phyloP scores from a whole-genome alignment of 2,888 invertebrate species.

The Sinelater perroti region DNA sequence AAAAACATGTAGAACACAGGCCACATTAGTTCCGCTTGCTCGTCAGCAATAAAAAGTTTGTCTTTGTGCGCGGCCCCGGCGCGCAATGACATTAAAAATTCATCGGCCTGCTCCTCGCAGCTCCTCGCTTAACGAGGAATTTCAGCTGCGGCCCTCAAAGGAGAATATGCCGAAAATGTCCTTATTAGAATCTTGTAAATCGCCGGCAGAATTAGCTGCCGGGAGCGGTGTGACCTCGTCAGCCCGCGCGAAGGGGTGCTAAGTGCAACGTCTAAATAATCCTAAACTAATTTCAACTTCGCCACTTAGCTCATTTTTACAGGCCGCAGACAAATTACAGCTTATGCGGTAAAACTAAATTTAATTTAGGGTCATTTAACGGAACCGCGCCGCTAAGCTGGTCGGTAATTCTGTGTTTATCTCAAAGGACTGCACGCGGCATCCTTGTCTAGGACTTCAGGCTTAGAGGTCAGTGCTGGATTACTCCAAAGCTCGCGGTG shows the following conservation, averaged over 20 bases:
- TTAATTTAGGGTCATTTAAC: slow-evolving; percentile 29
- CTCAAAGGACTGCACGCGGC: slow-evolving; percentile 24
- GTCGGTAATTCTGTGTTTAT: slow-evolving; percentile 28
- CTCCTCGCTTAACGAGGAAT: no score
- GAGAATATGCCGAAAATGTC: no score
- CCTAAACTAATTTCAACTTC: slow-evolving; percentile 17
- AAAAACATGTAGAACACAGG: slow-evolving; percentile 8
- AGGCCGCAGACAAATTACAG: slow-evolving; percentile 9
- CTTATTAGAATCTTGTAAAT: no score
- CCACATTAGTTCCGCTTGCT: slow-evolving; percentile 8
- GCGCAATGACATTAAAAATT: slow-evolving; percentile 5
- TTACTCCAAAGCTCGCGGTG: slow-evolving; percentile 26
- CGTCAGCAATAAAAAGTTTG: slow-evolving; percentile 8
- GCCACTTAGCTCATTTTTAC: slow-evolving; percentile 14
- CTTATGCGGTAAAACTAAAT: slow-evolving; percentile 21
- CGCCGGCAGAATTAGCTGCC: no score
- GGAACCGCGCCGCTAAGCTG: slow-evolving; percentile 24
- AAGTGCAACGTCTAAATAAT: slow-evolving; percentile 15
- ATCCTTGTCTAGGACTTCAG: slow-evolving; percentile 15
- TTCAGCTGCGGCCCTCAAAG: no score
- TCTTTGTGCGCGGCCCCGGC: slow-evolving; percentile 4
- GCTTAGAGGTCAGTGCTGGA: slow-evolving; percentile 23
- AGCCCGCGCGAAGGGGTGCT: not conserved
- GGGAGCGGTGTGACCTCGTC: no score
- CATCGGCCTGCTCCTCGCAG: no score